Conservation (phyloP, 1,140 invertebrate species). For the Hypsibius dujardini region DNA sequence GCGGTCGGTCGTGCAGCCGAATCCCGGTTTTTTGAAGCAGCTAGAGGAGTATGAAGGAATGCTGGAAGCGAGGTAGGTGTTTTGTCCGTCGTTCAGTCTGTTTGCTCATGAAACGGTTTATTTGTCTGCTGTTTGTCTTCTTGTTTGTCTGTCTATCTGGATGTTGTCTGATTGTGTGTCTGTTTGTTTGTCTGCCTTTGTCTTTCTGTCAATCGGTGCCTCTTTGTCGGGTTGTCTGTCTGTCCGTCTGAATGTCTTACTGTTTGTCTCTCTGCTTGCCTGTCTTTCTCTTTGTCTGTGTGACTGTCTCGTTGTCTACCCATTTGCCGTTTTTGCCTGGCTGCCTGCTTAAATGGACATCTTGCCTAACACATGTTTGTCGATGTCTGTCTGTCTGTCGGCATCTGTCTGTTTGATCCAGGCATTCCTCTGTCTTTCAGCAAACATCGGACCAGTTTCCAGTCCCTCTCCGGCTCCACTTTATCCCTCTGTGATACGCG, state of each 20-base stretch:
- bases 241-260: too few relatives aligned
- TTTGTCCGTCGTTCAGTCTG: conserved; percentile 16
- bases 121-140: neutral
- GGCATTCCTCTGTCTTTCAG: conserved; percentile 25
- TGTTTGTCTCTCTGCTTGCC: too few relatives aligned
- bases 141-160: too few relatives aligned
- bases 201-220: too few relatives aligned
- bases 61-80: conserved; percentile 68
- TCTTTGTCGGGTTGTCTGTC: too few relatives aligned
- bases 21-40: conserved; percentile 77
- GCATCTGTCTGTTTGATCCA: conserved; percentile 1
- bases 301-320: too few relatives aligned
- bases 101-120: neutral
- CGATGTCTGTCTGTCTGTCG: too few relatives aligned
- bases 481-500: conserved; percentile 3
- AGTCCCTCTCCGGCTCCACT: neutral
- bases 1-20: conserved; percentile 81
- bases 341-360: too few relatives aligned
- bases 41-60: conserved; percentile 88
- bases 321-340: too few relatives aligned
- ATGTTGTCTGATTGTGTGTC: too few relatives aligned
- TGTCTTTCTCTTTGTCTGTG: too few relatives aligned
- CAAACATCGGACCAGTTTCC: conserved; percentile 42
- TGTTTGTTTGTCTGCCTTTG: neutral
- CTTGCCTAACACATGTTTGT: too few relatives aligned